These are phyloP conservation scores for Dicranocentrus wangi DNA, from an alignment of 2,888 invertebrate species.

Conservation along the genomic window DNA sequence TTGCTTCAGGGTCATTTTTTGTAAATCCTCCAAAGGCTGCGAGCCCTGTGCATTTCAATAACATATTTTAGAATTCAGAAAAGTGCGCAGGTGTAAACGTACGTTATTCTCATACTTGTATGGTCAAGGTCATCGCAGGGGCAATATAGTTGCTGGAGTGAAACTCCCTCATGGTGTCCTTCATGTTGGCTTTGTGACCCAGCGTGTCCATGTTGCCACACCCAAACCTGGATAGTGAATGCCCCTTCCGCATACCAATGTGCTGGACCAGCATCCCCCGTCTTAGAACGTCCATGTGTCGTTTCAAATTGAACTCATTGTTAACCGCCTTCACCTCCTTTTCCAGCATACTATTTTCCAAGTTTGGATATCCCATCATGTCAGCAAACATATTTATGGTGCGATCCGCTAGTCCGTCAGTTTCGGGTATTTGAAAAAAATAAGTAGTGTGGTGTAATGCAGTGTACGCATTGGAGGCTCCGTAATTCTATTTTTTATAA, in stretches of 20 bases:
- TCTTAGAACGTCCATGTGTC: background rate
- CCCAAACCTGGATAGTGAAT: conserved; percentile 35
- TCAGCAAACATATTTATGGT: background rate
- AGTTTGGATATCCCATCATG: conserved; percentile 34
- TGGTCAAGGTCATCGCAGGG: conserved; percentile 26
- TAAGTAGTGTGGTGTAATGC: conserved; percentile 26
- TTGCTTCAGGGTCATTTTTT: no score
- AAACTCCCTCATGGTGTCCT: background rate
- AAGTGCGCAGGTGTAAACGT: no score
- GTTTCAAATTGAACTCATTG: conserved; percentile 29
- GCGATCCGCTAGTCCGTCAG: background rate
- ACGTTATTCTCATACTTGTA: no score
- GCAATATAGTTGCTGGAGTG: conserved; percentile 4
- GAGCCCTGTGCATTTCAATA: no score
- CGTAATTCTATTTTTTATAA: background rate
- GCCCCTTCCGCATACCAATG: background rate
- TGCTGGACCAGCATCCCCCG: background rate
- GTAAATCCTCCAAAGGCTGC: no score
- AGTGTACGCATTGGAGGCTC: conserved; percentile 36
- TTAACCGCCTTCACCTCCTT: conserved; percentile 45
- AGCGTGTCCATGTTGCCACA: conserved; percentile 25
- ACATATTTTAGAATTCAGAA: no score
- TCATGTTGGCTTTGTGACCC: background rate
- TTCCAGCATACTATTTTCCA: background rate
- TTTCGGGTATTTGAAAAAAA: background rate